Percentiles rank a stretch among this genome's conserved stretches.
These are phyloP conservation scores for Heliconius charithonia DNA, from an alignment of 2,888 invertebrate genomes.

Conservation along the genomic window DNA sequence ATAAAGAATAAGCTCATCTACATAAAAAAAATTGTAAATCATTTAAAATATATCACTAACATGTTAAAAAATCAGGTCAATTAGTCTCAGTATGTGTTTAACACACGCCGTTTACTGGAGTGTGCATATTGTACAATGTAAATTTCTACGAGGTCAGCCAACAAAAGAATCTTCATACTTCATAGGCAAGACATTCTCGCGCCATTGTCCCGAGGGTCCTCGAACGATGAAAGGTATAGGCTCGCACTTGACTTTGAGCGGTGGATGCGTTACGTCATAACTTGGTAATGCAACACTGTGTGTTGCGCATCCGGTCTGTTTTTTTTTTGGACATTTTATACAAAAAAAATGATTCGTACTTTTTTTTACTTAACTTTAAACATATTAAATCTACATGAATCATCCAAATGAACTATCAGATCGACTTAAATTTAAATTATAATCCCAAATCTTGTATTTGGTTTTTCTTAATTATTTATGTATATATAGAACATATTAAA, in stretches of 20 bases:
- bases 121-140: constrained; percentile 19
- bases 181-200: constrained; percentile 35
- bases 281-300: constrained; percentile 19
- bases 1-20: not conserved
- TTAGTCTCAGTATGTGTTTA: constrained; percentile 8
- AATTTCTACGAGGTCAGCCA: constrained; percentile 37
- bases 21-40: too few relatives aligned
- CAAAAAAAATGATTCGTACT: not conserved
- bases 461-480: too few relatives aligned
- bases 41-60: too few relatives aligned
- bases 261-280: constrained; percentile 27
- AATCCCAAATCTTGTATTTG: too few relatives aligned
- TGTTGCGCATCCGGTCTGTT: not conserved
- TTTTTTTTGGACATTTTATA: not conserved
- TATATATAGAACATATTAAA: too few relatives aligned
- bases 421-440: too few relatives aligned
- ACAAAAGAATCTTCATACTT: constrained; percentile 38
- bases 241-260: constrained; percentile 41
- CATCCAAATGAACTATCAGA: too few relatives aligned
- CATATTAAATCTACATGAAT: too few relatives aligned
- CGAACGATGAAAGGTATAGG: constrained; percentile 39
- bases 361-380: not conserved
- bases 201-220: constrained; percentile 32
- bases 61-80: constrained; percentile 28
- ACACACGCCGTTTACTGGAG: constrained; percentile 10